phyloP scores from a whole-genome alignment of 2,113 vertebrate species.

The Tichodroma muraria region DNA sequence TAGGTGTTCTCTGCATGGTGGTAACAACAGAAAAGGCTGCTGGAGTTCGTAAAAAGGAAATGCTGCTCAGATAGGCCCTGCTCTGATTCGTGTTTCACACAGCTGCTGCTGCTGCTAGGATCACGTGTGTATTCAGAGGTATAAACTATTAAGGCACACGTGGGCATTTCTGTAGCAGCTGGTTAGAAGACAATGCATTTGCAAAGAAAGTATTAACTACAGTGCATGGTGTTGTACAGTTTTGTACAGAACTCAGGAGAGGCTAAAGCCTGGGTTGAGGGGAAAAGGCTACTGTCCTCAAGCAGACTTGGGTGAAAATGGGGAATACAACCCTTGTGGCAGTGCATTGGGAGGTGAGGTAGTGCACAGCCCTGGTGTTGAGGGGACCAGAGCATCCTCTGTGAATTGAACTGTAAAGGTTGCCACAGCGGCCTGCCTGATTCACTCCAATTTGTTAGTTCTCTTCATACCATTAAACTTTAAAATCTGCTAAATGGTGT shows the following conservation, averaged over 20 bases:
- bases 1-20: background rate
- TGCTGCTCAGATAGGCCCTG: background rate
- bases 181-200: background rate
- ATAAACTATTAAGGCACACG: background rate
- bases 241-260: background rate
- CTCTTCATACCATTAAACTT: background rate
- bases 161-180: background rate
- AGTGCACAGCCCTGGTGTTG: background rate
- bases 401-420: background rate
- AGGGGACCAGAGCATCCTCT: background rate
- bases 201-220: background rate
- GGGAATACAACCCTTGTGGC: background rate
- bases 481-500: background rate
- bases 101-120: background rate
- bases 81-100: background rate
- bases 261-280: background rate
- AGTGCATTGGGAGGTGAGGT: rapidly evolving
- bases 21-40: background rate
- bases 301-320: background rate
- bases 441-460: background rate
- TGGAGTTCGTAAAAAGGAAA: background rate
- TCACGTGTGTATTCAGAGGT: background rate
- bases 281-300: background rate
- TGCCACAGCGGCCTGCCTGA: background rate
- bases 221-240: rapidly evolving